These are phyloP conservation scores for Centropyge bicolor DNA, from an alignment of 2,797 vertebrate genomes.

Conservation along the genomic window DNA sequence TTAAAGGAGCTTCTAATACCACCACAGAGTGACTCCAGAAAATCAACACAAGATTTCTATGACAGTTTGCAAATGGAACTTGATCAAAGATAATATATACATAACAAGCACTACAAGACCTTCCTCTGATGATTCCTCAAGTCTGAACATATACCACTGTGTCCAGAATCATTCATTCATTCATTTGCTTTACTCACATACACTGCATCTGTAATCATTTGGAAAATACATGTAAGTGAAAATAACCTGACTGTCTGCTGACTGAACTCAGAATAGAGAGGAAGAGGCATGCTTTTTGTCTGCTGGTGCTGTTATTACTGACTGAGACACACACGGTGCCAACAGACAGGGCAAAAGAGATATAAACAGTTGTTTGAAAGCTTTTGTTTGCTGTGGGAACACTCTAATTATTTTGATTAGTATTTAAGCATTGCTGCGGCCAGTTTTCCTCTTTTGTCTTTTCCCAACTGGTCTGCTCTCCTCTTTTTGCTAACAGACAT, in stretches of 20 bases:
- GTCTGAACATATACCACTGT: conserved; percentile 4
- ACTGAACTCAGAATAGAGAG: conserved; percentile 41
- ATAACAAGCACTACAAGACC: conserved; percentile 14
- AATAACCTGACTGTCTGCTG: conserved; percentile 48
- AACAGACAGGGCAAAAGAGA: conserved; percentile 38
- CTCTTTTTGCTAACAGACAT: conserved; percentile 40
- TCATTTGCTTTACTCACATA: background rate
- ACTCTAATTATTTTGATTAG: conserved; percentile 70
- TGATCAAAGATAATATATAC: conserved; percentile 41
- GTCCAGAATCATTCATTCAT: background rate
- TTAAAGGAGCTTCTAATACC: conserved; percentile 33
- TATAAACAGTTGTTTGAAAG: conserved; percentile 62
- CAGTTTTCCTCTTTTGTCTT: conserved; percentile 55
- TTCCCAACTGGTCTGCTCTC: conserved; percentile 41
- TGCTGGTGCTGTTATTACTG: conserved; percentile 51
- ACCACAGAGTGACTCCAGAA: conserved; percentile 33
- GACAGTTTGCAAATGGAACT: conserved; percentile 58
- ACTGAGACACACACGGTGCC: conserved; percentile 53
- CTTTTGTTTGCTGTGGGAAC: conserved; percentile 69
- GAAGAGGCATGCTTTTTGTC: conserved; percentile 50
- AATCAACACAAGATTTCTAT: conserved; percentile 38
- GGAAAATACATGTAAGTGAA: conserved; percentile 35
- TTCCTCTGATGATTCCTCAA: conserved; percentile 31
- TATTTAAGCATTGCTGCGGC: conserved; percentile 65
- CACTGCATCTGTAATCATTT: conserved; percentile 40